Evolutionary conservation across 2,113 vertebrate genomes (phyloP).

Genomic region (Anas platyrhynchos): DNA sequence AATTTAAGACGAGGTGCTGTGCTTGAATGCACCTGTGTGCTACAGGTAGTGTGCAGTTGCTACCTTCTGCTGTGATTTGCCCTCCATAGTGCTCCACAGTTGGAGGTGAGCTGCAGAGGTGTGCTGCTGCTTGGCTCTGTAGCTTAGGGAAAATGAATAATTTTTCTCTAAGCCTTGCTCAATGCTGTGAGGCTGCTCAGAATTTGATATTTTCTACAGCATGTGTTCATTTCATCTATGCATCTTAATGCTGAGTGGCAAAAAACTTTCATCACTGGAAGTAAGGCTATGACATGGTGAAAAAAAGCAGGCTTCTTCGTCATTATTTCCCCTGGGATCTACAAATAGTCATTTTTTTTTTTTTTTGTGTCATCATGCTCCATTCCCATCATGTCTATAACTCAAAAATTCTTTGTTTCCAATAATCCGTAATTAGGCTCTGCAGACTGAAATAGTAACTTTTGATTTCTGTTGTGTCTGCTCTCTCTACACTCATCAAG

Average conservation of each 20-base stretch:
- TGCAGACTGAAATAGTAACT: background rate
- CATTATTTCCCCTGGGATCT: background rate
- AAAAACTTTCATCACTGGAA: background rate
- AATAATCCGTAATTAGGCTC: background rate
- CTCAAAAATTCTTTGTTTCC: background rate
- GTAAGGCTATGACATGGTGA: background rate
- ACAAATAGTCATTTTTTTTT: background rate
- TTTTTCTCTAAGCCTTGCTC: background rate
- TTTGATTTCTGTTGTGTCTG: background rate
- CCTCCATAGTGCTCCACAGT: background rate
- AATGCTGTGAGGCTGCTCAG: background rate
- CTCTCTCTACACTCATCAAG: background rate
- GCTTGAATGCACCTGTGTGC: background rate
- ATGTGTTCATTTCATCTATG: background rate
- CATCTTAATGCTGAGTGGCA: background rate
- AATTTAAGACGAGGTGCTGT: background rate
- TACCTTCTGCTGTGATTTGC: background rate
- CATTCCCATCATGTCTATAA: rapidly evolving
- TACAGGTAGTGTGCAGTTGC: background rate
- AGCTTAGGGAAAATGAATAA: background rate
- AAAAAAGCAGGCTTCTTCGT: background rate
- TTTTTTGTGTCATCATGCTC: background rate
- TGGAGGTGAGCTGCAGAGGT: background rate
- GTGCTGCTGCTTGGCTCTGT: background rate
- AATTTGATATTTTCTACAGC: background rate